Base-by-base conservation (phyloP, 2,888 invertebrate genomes). In the Hipparchia semele region DNA sequence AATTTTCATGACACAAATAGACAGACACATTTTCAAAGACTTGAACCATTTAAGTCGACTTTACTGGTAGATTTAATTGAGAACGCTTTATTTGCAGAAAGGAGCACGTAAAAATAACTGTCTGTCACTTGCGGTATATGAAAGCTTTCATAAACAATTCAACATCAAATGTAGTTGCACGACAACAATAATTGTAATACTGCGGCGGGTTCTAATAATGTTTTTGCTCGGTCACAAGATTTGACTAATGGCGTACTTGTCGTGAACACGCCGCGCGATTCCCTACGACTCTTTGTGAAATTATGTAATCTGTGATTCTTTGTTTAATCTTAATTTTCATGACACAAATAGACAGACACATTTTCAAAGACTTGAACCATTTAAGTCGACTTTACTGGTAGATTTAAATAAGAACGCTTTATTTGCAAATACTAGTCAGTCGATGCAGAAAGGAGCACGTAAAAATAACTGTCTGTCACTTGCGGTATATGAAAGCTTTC, bases 271-370 rank as follows among this genome's bases (percentile, higher is more conserved):
- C 84, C 23, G 23, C 83, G 73, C 74, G 76, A 74, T 87, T 91
- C 91, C 85, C 92, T 23, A 90, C 83, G 83, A 73, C 79, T 78
- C 82, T 78, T 81, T 78, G 73, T 73, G 71, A 68, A 70, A 23
- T 23, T 23, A 72, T 69, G 71, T 67, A 71, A 74, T 77, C 75
- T 73, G 72, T 68, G 75, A 72, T 75, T 76, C 76, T 74, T 75
- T 77, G 75, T 79, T 77, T 74, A 76, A 78, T 77, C 79, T 80
- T 77, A 78, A 76, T 78, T 76, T 76, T 77, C 76, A 76, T 75
- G 71, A 62, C 68, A 71, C 68, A 23, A 23, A 23, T 23, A 23
- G 23, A 23, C 23, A 23, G 23, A 23, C 23, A 23, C 23, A 23
- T 23, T 23, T 23, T 23, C 23, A 23, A 23, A 23, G 23, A 23